Conservation (phyloP, 2,888 invertebrate species). For the Papilio elwesi region DNA sequence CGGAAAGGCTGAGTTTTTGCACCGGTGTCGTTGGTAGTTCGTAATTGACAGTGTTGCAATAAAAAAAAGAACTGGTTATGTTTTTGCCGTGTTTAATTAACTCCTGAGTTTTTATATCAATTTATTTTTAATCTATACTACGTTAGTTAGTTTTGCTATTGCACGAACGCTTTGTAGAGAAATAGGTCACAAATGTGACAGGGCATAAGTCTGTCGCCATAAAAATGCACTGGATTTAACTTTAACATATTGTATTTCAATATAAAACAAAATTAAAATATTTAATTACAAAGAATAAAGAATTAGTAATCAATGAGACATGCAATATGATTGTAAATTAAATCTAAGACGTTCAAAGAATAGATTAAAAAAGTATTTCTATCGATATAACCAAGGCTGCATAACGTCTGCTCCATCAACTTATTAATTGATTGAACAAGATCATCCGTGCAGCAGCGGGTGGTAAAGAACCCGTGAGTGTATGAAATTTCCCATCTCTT, state of each 20-base stretch:
- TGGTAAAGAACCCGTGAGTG: conserved; percentile 63
- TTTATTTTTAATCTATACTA: not conserved
- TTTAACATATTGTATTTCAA: not conserved
- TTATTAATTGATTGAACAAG: conserved; percentile 71
- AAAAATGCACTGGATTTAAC: too few species aligned
- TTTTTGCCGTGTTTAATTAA: conserved; percentile 18
- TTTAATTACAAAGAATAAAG: not conserved
- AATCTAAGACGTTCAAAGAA: not conserved
- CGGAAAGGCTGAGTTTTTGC: conserved; percentile 28
- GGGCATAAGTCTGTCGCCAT: too few species aligned
- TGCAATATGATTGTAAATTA: conserved; percentile 7
- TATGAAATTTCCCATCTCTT: conserved; percentile 55
- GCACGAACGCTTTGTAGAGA: too few species aligned
- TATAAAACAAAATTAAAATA: not conserved
- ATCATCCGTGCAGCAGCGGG: conserved; percentile 63
- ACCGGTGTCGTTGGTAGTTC: not conserved
- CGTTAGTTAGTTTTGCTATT: too few species aligned
- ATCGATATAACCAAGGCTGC: conserved; percentile 11
- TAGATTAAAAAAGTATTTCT: conserved; percentile 22
- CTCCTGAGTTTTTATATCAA: not conserved
- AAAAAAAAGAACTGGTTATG: not conserved
- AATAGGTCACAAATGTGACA: too few species aligned
- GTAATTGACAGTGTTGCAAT: conserved; percentile 26
- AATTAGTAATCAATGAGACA: not conserved
- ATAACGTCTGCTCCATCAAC: conserved; percentile 44